Evolutionary conservation across 2,888 invertebrate genomes (phyloP), one percentile per base, ranked within the genome.

Genomic region (Nebria brevicollis): DNA sequence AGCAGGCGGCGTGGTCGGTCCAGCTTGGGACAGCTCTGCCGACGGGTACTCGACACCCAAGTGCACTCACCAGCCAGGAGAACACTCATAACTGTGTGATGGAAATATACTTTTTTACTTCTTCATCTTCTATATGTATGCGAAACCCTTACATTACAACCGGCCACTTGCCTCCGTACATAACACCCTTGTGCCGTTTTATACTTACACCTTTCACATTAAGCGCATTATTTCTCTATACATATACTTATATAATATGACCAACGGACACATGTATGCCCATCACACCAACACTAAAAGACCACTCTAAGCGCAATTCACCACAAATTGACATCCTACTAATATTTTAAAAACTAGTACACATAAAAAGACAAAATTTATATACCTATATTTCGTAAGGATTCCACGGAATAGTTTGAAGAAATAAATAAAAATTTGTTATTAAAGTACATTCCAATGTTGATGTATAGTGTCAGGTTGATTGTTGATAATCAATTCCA

Each of bases 401-500:
- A 20, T 20, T 20, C 1, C 1, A 1, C 1, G 20, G 0, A 20
- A 20, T 20, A 20, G 20, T 20, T 20, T 20, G 20, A 20, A 43
- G 10, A 43, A 8, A 43, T 43, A 10, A 10, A 43, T 8, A 43
- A 43, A 6, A 43, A 43, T 43, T 8, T 43, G 43, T 8, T 43
- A 43, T 8, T 43, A 43, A 43, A 43, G 10, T 54, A 13, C 54
- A 54, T 54, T 54, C 54, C 54, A 54, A 54, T 54, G 8, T 0
- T 11, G 2, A 54, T 54, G 54, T 54, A 6, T 54, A 54, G 54
- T 54, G 54, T 54, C 54, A 54, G 54, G 54, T 54, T 54, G 54
- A 54, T 54, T 54, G 54, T 54, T 54, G 54, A 54, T 54, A 77
- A 54, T 78, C 66, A 66, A 78, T 78, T 78, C 78, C 78, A 78